Base-by-base conservation (phyloP, 2,888 invertebrate species). In the Synanthedon tipuliformis region DNA sequence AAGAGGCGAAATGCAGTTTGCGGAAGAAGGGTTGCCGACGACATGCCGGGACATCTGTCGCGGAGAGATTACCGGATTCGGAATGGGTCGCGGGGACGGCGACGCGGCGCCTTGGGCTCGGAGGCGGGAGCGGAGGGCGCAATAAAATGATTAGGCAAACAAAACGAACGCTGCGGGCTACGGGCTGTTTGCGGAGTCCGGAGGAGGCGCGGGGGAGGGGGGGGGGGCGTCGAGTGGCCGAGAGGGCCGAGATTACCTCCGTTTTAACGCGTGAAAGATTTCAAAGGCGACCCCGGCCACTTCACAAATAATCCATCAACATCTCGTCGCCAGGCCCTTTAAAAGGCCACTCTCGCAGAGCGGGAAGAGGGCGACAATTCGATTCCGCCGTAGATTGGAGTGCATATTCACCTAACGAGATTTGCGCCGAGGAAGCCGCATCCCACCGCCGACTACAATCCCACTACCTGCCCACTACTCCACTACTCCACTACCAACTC, bases 221-320 rank as follows among this genome's bases (percentile, higher is more conserved):
- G 59, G 34, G 54, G 52, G 57, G 55, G 57, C 56, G 54, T 57
- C 57, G 54, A 56, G 56, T 57, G 56, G 55, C 53, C 53, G 59
- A 54, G 52, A 56, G 59, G 59, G 67, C 61, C 68, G 75, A 78
- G 83, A 84, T 81, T 83, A 81, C 83, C 85, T 85, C 78, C 86
- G 75, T 85, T 86, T 86, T 86, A 85, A 83, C 86, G 86, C 85
- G 80, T 78, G 81, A 85, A 80, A 81, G 81, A 78, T 82, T 85
- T 85, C 78, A 84, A 84, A 85, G 83, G 81, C 78, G 72, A 62
- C 58, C 65, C 69, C 71, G 75, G 81, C 78, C 84, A 82, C 86
- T 84, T 83, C 83, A 82, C 84, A 81, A 83, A 84, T 84, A 85
- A 84, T 84, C 81, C 81, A 82, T 83, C 84, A 82, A 78, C 75